phyloP scores from a whole-genome alignment of 2,888 invertebrate genomes.

The Campopleginae sp. region DNA sequence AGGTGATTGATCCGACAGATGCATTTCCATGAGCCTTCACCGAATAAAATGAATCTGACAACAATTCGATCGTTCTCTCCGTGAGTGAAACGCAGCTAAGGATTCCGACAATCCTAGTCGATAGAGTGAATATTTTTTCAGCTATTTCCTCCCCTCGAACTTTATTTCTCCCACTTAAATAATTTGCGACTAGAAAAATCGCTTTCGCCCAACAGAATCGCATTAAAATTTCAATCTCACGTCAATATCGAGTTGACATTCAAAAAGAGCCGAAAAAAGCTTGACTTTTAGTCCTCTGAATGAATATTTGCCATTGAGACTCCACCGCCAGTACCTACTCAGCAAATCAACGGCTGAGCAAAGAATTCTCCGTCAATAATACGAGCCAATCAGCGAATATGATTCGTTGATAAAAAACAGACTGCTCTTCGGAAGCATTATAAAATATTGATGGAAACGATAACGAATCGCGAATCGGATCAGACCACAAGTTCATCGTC shows the following conservation, averaged over 20 bases:
- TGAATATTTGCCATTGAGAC: neutral
- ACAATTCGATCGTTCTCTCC: conserved; percentile 29
- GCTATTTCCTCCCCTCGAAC: neutral
- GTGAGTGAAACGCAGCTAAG: neutral
- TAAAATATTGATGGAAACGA: neutral
- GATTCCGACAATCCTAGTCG: neutral
- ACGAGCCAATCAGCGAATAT: neutral
- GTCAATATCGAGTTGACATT: neutral
- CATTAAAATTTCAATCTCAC: neutral
- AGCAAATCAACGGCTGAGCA: neutral
- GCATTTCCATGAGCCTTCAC: conserved; percentile 30
- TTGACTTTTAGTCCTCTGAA: neutral
- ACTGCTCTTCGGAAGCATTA: neutral
- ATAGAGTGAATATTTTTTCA: neutral
- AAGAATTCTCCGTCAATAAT: neutral
- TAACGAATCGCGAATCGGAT: neutral
- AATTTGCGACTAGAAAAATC: neutral
- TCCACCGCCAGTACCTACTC: neutral
- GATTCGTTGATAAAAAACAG: neutral
- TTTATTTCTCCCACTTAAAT: neutral
- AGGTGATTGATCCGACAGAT: conserved; percentile 41
- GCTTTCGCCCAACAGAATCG: neutral
- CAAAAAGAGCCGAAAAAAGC: neutral
- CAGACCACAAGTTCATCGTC: conserved; percentile 11
- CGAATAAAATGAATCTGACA: neutral